These are phyloP conservation scores for Lacerta bilineata DNA, from an alignment of 2,797 vertebrate genomes.

Conservation along the genomic window DNA sequence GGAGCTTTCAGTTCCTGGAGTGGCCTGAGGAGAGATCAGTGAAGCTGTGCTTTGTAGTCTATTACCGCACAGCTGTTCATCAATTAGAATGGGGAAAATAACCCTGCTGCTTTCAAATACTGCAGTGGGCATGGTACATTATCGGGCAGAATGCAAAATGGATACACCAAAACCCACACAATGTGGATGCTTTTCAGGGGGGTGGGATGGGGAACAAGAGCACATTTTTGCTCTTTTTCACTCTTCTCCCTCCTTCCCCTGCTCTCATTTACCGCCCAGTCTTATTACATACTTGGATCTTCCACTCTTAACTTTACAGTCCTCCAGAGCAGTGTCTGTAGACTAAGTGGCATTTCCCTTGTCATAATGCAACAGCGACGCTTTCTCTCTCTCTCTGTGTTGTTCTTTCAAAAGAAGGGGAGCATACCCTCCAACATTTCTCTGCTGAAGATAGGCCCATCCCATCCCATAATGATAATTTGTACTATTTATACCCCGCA, in stretches of 20 bases:
- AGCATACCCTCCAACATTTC: too few relatives aligned
- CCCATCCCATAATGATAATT: too few relatives aligned
- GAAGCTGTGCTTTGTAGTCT: constrained; percentile 75
- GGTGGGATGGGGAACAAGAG: constrained; percentile 39
- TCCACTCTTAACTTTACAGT: constrained; percentile 52
- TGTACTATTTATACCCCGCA: too few relatives aligned
- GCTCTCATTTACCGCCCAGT: constrained; percentile 50
- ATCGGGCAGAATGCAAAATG: constrained; percentile 73
- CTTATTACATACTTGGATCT: constrained; percentile 57
- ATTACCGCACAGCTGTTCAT: constrained; percentile 79
- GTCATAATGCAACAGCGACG: neutral
- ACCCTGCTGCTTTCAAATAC: constrained; percentile 74
- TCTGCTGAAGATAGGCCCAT: too few relatives aligned
- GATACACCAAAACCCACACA: constrained; percentile 66
- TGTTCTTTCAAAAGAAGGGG: neutral
- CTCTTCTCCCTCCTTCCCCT: constrained; percentile 34
- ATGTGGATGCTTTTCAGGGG: constrained; percentile 53
- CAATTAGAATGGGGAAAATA: constrained; percentile 74
- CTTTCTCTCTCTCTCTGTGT: neutral
- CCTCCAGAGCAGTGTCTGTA: neutral
- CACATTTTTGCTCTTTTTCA: constrained; percentile 43
- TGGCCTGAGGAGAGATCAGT: constrained; percentile 79
- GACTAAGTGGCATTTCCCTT: neutral
- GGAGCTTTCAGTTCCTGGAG: constrained; percentile 74
- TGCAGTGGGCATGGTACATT: constrained; percentile 63